Conservation (phyloP, 2,113 vertebrate species). For the Tricholaema leucomelas region DNA sequence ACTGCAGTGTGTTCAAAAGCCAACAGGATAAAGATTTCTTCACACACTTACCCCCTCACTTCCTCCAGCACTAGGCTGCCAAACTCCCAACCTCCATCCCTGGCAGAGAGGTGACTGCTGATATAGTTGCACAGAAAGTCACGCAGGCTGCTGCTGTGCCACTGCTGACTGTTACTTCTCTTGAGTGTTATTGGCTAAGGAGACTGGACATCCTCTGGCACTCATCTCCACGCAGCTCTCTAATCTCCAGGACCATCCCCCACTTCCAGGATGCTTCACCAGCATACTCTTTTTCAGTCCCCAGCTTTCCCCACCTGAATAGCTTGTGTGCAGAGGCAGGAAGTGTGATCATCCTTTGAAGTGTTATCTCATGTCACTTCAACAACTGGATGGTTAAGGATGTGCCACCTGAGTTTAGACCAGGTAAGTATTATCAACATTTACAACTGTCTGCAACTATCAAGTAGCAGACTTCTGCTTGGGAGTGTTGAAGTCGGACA, state of each 20-base stretch:
- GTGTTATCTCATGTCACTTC: not conserved
- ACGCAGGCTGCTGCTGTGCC: fast-evolving
- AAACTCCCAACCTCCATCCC: fast-evolving
- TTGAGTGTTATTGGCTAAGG: not conserved
- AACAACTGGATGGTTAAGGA: not conserved
- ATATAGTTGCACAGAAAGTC: not conserved
- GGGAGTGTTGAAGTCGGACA: not conserved
- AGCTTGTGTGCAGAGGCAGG: not conserved
- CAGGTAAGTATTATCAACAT: not conserved
- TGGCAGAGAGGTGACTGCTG: not conserved
- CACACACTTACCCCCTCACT: not conserved
- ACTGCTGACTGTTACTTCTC: not conserved
- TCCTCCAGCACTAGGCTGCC: not conserved
- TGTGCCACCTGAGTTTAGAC: not conserved
- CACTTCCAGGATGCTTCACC: not conserved
- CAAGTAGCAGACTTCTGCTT: not conserved
- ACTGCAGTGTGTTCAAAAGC: not conserved
- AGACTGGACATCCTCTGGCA: not conserved
- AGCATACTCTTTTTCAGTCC: not conserved
- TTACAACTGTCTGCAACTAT: not conserved
- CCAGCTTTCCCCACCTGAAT: not conserved
- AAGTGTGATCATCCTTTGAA: not conserved
- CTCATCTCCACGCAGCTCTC: not conserved
- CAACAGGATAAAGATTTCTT: not conserved
- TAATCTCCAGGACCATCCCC: not conserved